Evolutionary conservation across 2,797 vertebrate species (phyloP).

Genomic region (Hapalemur alaotrensis): DNA sequence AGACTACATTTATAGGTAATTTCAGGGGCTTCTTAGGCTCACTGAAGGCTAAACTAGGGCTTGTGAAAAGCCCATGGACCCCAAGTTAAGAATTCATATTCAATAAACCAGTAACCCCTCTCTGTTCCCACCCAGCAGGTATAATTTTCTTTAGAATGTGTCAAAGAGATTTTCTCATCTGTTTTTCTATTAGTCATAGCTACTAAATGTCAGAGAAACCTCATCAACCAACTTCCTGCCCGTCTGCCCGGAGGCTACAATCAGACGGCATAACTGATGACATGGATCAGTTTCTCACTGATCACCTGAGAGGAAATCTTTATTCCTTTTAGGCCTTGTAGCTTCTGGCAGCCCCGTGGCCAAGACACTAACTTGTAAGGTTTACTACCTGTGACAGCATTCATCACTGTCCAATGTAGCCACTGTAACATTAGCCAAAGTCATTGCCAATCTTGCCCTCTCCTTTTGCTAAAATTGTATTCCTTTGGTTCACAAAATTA

Average conservation of each 20-base stretch:
- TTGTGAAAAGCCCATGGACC: background rate
- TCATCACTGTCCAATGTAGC: conserved; percentile 1
- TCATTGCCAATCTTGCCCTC: conserved; percentile 6
- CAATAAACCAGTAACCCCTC: background rate
- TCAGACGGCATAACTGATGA: conserved; percentile 30
- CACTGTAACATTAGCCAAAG: background rate
- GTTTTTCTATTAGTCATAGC: conserved; percentile 8
- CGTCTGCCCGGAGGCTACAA: background rate
- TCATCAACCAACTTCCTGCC: background rate
- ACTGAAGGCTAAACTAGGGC: background rate
- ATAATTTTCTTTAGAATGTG: background rate
- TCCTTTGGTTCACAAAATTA: conserved; percentile 26
- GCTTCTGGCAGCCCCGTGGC: background rate
- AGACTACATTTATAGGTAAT: background rate
- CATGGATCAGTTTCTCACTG: background rate
- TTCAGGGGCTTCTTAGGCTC: background rate
- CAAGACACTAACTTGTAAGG: background rate
- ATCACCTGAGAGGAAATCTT: background rate
- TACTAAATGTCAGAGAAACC: conserved; percentile 12
- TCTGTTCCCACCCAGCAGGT: background rate
- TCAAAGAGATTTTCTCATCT: conserved; percentile 38
- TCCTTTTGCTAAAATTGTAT: conserved; percentile 33
- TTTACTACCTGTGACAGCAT: background rate
- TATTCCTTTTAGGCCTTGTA: background rate
- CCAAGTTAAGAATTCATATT: background rate